Evolutionary conservation across 2,113 vertebrate species (phyloP), one percentile per base, ranked within the genome.

Genomic region (human): DNA sequence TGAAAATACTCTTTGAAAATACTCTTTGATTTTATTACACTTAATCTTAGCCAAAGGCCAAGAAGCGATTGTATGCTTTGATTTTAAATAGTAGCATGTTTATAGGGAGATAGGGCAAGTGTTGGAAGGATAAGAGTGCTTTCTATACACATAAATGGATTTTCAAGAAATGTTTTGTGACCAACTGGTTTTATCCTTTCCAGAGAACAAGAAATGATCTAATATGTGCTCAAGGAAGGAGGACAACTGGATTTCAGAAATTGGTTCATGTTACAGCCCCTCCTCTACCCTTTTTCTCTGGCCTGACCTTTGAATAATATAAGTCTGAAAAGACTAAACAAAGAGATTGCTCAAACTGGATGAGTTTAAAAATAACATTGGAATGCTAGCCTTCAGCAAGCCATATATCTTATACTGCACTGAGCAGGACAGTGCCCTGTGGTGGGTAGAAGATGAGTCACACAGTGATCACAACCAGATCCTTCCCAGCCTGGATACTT

Each of bases 291-390:
- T 48, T 9, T 22, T 78, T 76, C 38, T 81, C 84, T 59, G 72
- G 64, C 70, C 40, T 22, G 72, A n/a, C 55, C 3, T 70, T n/a
- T 3, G 87, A 97, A 89, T 95, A 23, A 12, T 81, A 40, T 59
- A 20, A 95, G 97, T 90, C 27, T 84, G 13, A 73, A 87, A 85
- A 96, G 50, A 70, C 32, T 97, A 91, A 97, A 64, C 70, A 87
- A 91, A 64, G 45, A 96, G 86, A 94, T 89, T 78, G 75, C 89
- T 97, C 91, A 27, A 25, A 75, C 27, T 50, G 23, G 20, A 38
- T 6, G 79, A 94, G 30, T 38, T 90, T 98, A 93, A 93, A 98
- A 98, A 90, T 97, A 70, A 66, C 87, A 23, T 48, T n/a, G 35
- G 45, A 40, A 66, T 83, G 57, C 85, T 50, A 57, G 30, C 23